These are phyloP conservation scores for Ornithorhynchus anatinus DNA, from an alignment of 2,113 vertebrate species.

Conservation along the genomic window DNA sequence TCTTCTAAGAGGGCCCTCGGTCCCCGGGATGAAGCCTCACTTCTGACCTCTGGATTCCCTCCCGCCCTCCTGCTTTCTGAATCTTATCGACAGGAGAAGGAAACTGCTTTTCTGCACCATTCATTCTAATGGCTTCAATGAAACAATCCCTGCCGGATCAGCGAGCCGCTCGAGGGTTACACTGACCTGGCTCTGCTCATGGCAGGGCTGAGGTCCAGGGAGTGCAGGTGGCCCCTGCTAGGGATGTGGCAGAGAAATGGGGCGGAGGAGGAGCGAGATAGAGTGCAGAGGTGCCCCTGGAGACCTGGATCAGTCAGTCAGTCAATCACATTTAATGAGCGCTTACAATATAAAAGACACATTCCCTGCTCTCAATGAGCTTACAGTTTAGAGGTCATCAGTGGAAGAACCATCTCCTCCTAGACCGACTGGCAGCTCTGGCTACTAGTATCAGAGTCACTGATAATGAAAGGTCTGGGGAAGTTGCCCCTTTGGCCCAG, in stretches of 20 bases:
- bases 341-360: no score
- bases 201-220: background rate
- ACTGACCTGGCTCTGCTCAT: background rate
- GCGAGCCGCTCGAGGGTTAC: conserved; percentile 22
- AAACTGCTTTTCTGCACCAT: conserved; percentile 44
- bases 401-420: no score
- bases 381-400: no score
- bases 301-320: no score
- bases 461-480: no score
- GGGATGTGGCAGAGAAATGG: background rate
- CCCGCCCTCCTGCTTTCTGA: background rate
- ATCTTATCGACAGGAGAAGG: background rate
- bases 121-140: conserved; percentile 48
- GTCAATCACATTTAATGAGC: no score
- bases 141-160: conserved; percentile 48
- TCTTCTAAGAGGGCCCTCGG: no score
- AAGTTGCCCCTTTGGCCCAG: no score
- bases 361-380: no score
- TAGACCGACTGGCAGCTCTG: no score
- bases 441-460: no score
- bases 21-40: background rate
- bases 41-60: background rate
- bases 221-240: background rate
- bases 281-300: no score
- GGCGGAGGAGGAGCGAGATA: background rate